Evolutionary conservation across 92 coral and sea anemone genomes (phyloP), one percentile per base, ranked within the genome.

Genomic region (Phenganax marumi): DNA sequence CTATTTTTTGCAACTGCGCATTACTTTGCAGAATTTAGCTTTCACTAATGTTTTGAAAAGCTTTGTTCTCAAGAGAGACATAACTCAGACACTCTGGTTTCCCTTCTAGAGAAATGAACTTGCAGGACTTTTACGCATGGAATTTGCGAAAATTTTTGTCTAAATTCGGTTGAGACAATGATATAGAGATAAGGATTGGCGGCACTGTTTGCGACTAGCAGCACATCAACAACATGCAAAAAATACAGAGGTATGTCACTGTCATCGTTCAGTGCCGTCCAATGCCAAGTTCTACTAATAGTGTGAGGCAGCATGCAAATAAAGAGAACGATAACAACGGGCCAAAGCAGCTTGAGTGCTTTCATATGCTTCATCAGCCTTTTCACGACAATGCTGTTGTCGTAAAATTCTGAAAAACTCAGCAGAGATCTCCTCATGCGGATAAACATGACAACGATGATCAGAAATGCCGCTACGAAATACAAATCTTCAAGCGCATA

Each of bases 301-400:
- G 68, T 9, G 7, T 60, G 22, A 14, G 83, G 83, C 8, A 63
- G 6, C 71, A 78, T 63, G 10, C 71, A 57, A 33, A 78, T 24
- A 17, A 78, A 78, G 11, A 78, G 50, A 0, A 19, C 72, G 19
- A 62, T 50, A 10, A 78, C 83, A 18, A 78, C 83, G 10, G 83
- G 83, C 83, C 83, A 78, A 5, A 78, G 54, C 54, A 78, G 46
- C 22, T 78, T 78, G 12, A 78, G 73, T n/a, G 83, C 83, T 23
- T 78, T 60, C 53, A 61, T 62, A 19, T 78, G 60, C 48, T 78
- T 78, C 71, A 50, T 63, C 17, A 78, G 19, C 14, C 73, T 62
- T 78, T 61, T 48, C 10, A 78, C 73, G 26, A 48, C 9, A 10
- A 33, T 12, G 25, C 47, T 72, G 50, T 72, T 24, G 72, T 49